Percentiles rank a stretch among this genome's conserved stretches.
Conservation (phyloP, 2,888 invertebrate genomes). For the Epinotia ramella region DNA sequence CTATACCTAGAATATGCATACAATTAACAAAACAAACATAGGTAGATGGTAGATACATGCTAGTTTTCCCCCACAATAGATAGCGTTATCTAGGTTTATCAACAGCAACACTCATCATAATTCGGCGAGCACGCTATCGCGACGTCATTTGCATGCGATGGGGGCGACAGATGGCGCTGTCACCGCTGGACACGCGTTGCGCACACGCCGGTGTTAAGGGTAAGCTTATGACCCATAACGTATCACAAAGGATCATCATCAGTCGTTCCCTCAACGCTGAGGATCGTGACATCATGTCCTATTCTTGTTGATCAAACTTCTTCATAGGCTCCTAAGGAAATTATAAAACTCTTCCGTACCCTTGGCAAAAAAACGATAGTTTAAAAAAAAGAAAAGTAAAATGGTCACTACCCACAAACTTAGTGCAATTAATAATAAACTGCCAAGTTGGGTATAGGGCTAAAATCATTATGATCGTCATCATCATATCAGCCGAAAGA, state of each 20-base stretch:
- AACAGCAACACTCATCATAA: slow-evolving; percentile 26
- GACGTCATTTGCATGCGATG: slow-evolving; percentile 40
- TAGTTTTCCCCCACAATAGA: slow-evolving; percentile 12
- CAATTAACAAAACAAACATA: neutral
- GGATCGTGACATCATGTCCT: no score
- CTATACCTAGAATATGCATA: neutral
- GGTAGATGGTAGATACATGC: neutral
- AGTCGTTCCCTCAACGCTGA: no score
- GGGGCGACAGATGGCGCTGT: slow-evolving; percentile 44
- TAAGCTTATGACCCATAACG: neutral
- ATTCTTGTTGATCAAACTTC: no score
- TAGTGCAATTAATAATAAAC: no score
- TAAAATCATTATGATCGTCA: no score
- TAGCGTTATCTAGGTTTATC: slow-evolving; percentile 30
- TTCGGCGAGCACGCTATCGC: slow-evolving; percentile 33
- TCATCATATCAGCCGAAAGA: no score
- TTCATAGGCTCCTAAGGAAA: no score
- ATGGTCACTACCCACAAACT: no score
- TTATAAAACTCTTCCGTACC: no score
- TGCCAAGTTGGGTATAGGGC: no score
- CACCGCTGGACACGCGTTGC: slow-evolving; percentile 27
- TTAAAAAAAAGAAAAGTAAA: no score
- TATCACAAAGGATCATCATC: neutral
- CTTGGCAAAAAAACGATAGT: no score
- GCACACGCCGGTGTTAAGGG: slow-evolving; percentile 40